Conservation (phyloP, 2,113 vertebrate genomes). For the Sus scrofa region T2T-Sscrofa CM000813.6:147914501-147915000, state of each 20-base stretch:
- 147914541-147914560: background rate
- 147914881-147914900: background rate
- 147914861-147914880: background rate
- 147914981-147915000: background rate
- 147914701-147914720: background rate
- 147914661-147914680: background rate
- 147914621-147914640: conserved; percentile 37
- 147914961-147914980: background rate
- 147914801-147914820: conserved; percentile 13
- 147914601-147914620: conserved; percentile 30
- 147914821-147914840: background rate
- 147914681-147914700: background rate
- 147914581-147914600: background rate
- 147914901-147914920: background rate
- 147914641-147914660: conserved; percentile 30
- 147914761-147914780: fast-evolving
- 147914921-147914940: background rate
- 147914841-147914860: background rate
- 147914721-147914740: background rate
- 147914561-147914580: conserved; percentile 15
- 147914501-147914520: background rate
- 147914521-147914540: background rate
- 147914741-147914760: background rate
- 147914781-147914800: background rate
- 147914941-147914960: background rate